phyloP scores from a whole-genome alignment of 1,140 invertebrate genomes.

The Phthorimaea operculella region DNA sequence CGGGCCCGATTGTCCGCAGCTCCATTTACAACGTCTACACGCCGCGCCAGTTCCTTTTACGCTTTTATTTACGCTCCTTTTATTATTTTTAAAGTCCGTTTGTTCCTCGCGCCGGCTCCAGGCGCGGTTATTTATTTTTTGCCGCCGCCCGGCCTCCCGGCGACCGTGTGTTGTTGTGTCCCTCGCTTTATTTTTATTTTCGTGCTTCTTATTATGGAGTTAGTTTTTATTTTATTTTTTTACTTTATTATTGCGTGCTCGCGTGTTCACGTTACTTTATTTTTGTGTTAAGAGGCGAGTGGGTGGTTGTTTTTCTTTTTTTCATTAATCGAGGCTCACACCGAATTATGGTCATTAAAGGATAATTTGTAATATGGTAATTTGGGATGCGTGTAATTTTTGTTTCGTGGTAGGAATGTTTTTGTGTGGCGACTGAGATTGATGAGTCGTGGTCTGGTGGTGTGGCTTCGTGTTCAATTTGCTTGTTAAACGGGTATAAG shows the following conservation, averaged over 20 bases:
- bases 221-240: slow-evolving; percentile 44
- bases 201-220: slow-evolving; percentile 66
- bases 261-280: slow-evolving; percentile 62
- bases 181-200: slow-evolving; percentile 67
- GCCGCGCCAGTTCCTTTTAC: slow-evolving; percentile 65
- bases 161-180: slow-evolving; percentile 65
- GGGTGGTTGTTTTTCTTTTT: slow-evolving; percentile 47
- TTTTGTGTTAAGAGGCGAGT: slow-evolving; percentile 64
- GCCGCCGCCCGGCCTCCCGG: slow-evolving; percentile 55
- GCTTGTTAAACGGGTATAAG: slow-evolving; percentile 14
- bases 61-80: slow-evolving; percentile 67
- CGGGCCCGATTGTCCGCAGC: slow-evolving; percentile 61
- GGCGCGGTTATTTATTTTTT: slow-evolving; percentile 65
- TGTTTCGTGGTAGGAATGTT: slow-evolving; percentile 63
- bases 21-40: slow-evolving; percentile 68
- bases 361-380: slow-evolving; percentile 68
- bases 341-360: slow-evolving; percentile 68
- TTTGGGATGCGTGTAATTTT: slow-evolving; percentile 67
- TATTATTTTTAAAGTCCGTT: slow-evolving; percentile 67
- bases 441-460: slow-evolving; percentile 32
- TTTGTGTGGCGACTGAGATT: slow-evolving; percentile 44
- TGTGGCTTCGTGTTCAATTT: slow-evolving; percentile 18
- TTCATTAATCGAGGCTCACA: slow-evolving; percentile 61
- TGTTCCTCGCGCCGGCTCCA: slow-evolving; percentile 61
- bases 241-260: slow-evolving; percentile 63